phyloP scores from a whole-genome alignment of 2,113 vertebrate genomes.

The Dissostichus mawsoni region DNA sequence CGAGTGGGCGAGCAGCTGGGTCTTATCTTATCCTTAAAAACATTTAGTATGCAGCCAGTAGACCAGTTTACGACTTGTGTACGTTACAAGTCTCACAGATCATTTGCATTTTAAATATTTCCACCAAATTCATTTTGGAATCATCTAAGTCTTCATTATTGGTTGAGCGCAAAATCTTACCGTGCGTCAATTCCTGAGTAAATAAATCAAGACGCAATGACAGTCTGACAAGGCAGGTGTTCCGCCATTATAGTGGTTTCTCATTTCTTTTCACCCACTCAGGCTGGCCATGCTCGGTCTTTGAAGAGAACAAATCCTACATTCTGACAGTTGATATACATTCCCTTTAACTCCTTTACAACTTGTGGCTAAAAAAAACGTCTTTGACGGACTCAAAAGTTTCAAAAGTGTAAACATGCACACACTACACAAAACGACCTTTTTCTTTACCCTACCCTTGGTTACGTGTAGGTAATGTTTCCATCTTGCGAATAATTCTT shows the following conservation, averaged over 20 bases:
- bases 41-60: not conserved
- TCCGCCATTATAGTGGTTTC: not conserved
- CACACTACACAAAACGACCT: not conserved
- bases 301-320: not conserved
- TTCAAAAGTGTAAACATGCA: not conserved
- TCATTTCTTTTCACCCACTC: not conserved
- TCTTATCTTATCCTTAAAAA: conserved; percentile 7
- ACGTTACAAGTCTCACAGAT: not conserved
- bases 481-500: not conserved
- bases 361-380: too few species aligned
- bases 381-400: not conserved
- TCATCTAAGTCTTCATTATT: not conserved
- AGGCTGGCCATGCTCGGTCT: too few species aligned
- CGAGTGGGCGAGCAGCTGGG: not conserved
- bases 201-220: not conserved
- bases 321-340: not conserved
- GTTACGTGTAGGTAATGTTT: not conserved
- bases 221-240: not conserved
- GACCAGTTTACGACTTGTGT: not conserved
- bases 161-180: not conserved
- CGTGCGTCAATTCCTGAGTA: not conserved
- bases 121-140: not conserved
- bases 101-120: conserved; percentile 2
- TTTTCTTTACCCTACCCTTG: not conserved
- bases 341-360: not conserved